Evolutionary conservation across 2,888 invertebrate species (phyloP), one percentile per base, ranked within the genome.

Genomic region (Chrysotoxum bicinctum): DNA sequence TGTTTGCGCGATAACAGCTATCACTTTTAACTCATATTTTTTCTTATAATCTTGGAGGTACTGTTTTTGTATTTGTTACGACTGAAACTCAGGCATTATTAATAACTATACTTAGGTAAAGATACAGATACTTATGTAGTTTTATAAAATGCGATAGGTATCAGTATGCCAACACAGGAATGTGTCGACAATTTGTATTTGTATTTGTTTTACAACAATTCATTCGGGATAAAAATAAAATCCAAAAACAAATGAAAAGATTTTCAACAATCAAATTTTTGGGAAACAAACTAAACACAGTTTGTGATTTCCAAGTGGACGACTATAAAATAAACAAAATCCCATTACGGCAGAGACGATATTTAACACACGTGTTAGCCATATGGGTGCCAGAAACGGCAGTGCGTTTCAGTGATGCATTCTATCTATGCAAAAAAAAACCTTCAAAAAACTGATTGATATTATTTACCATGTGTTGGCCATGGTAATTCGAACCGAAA

Each of bases 321-420:
- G 32, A 14, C 64, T 26, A 62, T 26, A 30, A 62, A 62, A 43
- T 43, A 72, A 70, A 68, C 72, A 73, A 50, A 64, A 69, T 37
- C 43, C 64, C 73, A 79, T 60, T 66, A 68, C 58, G 58, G 58
- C 52, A 66, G 58, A 43, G 58, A 56, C 40, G 5, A 32, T 37
- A 48, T 75, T 45, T 66, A 66, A 73, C 80, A 76, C 68, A 76
- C 76, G 45, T 75, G 85, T 60, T 68, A 68, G 58, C 72, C 85
- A 85, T 81, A 66, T 85, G 85, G 70, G 50, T 73, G 81, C 81
- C 80, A 85, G 85, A 85, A 73, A 79, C 75, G 69, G 26, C 45
- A 62, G 19, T 73, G 54, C 54, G 58, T 64, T 70, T 32, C 45
- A 56, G 1, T 40, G 81, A 72, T 82, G 83, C 83, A 79, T 75